Base-by-base conservation (phyloP, 2,113 vertebrate genomes). In the Triplophysa siluroides region DNA sequence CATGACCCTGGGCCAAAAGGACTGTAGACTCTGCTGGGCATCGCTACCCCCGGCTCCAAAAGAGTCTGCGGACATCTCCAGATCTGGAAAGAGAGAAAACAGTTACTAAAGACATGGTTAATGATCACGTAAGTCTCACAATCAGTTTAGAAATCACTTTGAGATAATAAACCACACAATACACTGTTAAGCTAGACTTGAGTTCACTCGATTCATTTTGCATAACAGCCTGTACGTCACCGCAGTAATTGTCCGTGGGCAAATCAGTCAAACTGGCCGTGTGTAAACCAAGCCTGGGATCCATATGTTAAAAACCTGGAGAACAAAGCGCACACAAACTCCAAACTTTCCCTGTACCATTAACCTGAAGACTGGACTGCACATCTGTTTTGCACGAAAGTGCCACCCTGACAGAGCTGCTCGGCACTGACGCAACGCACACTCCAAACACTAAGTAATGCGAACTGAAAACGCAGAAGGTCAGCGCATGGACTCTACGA, bases 1-100 rank as follows among this genome's bases (percentile, higher is more conserved):
- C 96, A 99, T 98, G 78, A 98, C 96, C 0, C 96, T 94, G 8
- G 98, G 97, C 98, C 98, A 99, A 91, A 99, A 99, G 83, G 96
- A 97, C 91, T 99, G 98, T 0, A 99, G 90, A 83, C 94, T 97
- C 73, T 99, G 96, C 93, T 99, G 97, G 75, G 97, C 97, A 89
- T 99, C 97, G 72, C 94, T 97, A 88, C 87, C 94, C 18, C 94
- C 88, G 0, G 95, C 85, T 83, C 94, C 95, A 7, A 98, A 99
- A 0, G 92, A 93, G 45, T 99, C 98, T 13, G 95, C 93, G 33
- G 98, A 96, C 98, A 99, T 99, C 78, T 80, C 92, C 87, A 88
- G 88, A 14, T 78, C 0, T 91, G 81, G 33, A 13, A 11, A 19
- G 16, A 41, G 13, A 26, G 8, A 21, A 75, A 13, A 47, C 14